Conservation (phyloP, 2,797 vertebrate genomes). For the Crypturellus tataupa region DNA sequence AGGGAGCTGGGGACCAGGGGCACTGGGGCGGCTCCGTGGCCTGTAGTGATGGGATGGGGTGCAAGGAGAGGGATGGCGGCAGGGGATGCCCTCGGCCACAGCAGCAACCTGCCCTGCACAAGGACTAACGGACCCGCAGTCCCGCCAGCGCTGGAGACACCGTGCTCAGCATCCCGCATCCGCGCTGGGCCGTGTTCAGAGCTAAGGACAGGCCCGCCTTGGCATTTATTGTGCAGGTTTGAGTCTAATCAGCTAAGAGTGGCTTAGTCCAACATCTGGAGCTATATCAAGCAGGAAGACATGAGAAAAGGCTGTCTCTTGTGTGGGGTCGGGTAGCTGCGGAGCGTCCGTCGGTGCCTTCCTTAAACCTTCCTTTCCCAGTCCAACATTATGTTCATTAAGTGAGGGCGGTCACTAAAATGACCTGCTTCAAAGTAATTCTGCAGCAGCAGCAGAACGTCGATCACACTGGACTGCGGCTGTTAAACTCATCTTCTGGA, state of each 20-base stretch:
- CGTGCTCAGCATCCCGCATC: neutral
- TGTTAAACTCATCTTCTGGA: neutral
- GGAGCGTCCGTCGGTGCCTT: neutral
- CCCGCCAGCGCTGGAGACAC: neutral
- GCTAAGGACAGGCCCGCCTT: neutral
- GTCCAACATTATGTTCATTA: slow-evolving; percentile 23
- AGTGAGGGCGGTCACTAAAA: neutral
- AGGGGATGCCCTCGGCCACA: neutral
- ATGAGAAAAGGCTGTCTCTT: neutral
- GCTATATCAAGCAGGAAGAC: neutral
- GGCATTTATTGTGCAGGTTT: neutral
- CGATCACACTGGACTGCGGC: neutral
- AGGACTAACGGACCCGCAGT: fast-evolving
- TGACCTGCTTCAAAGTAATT: slow-evolving; percentile 38
- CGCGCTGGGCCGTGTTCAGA: neutral
- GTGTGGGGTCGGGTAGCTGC: neutral
- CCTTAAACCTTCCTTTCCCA: slow-evolving; percentile 52
- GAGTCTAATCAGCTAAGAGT: slow-evolving; percentile 32
- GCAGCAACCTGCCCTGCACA: neutral
- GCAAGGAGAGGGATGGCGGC: no score
- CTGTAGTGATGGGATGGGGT: no score
- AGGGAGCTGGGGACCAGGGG: no score
- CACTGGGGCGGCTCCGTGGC: no score
- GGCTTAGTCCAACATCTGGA: slow-evolving; percentile 24
- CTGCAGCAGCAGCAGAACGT: slow-evolving; percentile 2